Conservation (phyloP, 2,113 vertebrate genomes). For the Hystrix brachyura region DNA sequence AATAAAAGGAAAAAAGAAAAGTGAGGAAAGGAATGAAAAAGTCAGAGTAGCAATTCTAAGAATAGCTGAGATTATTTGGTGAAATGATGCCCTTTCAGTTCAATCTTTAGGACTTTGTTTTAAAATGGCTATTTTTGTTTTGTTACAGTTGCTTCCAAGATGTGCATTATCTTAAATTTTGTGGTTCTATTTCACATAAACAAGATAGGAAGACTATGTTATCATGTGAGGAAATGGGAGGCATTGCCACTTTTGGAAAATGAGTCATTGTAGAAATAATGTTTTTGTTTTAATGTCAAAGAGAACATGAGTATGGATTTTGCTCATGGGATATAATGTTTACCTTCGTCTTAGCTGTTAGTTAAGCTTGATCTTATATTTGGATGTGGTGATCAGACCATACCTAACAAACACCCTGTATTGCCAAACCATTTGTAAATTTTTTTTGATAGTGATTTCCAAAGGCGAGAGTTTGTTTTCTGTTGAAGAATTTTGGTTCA, state of each 20-base stretch:
- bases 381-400: neutral
- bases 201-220: neutral
- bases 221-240: neutral
- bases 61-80: constrained; percentile 38
- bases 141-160: neutral
- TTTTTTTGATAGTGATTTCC: constrained; percentile 34
- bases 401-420: neutral
- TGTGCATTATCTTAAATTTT: constrained; percentile 28
- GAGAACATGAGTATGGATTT: neutral
- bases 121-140: constrained; percentile 21
- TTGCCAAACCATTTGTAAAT: neutral
- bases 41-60: constrained; percentile 12
- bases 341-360: constrained; percentile 52
- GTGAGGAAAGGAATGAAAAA: neutral
- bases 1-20: neutral
- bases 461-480: neutral
- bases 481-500: neutral
- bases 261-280: neutral
- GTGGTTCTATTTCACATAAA: neutral
- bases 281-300: constrained; percentile 11
- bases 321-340: neutral
- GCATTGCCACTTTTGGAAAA: constrained; percentile 52
- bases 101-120: constrained; percentile 15
- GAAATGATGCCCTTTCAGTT: constrained; percentile 46
- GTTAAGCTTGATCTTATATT: neutral